These are phyloP conservation scores for Calcarius lapponicus DNA, from an alignment of 2,797 vertebrate species.

Conservation along the genomic window DNA sequence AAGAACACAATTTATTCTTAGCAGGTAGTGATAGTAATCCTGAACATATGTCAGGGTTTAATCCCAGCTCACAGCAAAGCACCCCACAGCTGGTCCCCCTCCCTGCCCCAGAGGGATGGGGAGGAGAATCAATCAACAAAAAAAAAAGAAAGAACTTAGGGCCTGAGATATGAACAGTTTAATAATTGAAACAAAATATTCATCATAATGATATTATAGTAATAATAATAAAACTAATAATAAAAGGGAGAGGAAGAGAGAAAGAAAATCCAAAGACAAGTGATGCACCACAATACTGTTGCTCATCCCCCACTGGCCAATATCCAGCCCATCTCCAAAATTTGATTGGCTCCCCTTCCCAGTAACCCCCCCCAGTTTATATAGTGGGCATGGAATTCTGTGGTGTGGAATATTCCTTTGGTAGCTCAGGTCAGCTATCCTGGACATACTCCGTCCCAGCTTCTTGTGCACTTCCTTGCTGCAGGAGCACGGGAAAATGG, in stretches of 20 bases:
- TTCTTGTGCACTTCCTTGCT: not conserved
- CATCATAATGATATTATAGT: no score
- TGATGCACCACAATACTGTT: not conserved
- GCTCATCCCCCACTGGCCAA: not conserved
- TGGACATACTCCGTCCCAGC: not conserved
- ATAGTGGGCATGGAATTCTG: not conserved
- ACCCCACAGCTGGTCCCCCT: not conserved
- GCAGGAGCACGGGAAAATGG: not conserved
- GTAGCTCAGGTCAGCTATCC: not conserved
- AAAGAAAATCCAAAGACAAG: not conserved
- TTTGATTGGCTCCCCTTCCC: rapidly evolving
- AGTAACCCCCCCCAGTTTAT: not conserved
- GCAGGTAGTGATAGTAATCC: not conserved
- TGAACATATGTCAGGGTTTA: not conserved
- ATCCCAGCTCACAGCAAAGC: not conserved
- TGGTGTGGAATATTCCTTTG: not conserved
- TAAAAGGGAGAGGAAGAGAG: not conserved
- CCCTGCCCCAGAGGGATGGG: not conserved
- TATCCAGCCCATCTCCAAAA: not conserved
- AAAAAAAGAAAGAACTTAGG: not conserved
- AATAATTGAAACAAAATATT: not conserved
- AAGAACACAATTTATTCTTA: not conserved
- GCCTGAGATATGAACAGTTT: not conserved
- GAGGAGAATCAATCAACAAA: not conserved
- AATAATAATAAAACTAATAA: not conserved